Base-by-base conservation (phyloP, 2,888 invertebrate genomes). In the Esperia sulphurella region DNA sequence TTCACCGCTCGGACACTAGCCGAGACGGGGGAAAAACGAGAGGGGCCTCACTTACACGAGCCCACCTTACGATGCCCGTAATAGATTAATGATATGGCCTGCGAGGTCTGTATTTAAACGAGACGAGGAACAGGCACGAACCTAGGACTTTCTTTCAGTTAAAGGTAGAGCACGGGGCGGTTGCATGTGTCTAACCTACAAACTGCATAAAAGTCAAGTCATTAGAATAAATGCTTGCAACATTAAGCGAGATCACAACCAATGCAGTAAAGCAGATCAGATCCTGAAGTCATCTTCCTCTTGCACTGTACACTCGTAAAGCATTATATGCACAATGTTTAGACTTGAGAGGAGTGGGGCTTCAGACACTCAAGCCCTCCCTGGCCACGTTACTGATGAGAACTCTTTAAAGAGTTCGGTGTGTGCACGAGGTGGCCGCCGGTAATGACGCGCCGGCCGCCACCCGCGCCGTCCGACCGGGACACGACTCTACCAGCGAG, bases 41-140 rank as follows among this genome's bases (percentile, higher is more conserved):
- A 74, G 73, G 74, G 62, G 71, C 70, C 70, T 68, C 75, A 75
- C 73, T 74, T 75, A 70, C 77, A 73, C 75, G 72, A 77, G 78
- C 75, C 75, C 75, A 75, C 71, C 75, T 65, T 74, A 75, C 75
- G 72, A 68, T 65, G 67, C 62, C 59, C 65, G 79, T 86, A 87
- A 88, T 88, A 88, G 86, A 87, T 88, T 86, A 88, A 88, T 87
- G 87, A 86, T 86, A 85, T 76, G 75, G 83, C 76, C 75, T 76
- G 76, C 70, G 68, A 77, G 75, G 72, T 75, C 77, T 79, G 82
- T 75, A 70, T 80, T 79, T 79, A 78, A 82, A 79, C 71, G 75
- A 21, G 21, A 21, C 21, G 21, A 72, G 64, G 67, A 67, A 65
- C 65, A 64, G 49, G 5, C 21, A 21, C 21, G 21, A 5, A 21